Evolutionary conservation across 92 coral and sea anemone species (phyloP).

Genomic region (Zoanthus sociatus): DNA sequence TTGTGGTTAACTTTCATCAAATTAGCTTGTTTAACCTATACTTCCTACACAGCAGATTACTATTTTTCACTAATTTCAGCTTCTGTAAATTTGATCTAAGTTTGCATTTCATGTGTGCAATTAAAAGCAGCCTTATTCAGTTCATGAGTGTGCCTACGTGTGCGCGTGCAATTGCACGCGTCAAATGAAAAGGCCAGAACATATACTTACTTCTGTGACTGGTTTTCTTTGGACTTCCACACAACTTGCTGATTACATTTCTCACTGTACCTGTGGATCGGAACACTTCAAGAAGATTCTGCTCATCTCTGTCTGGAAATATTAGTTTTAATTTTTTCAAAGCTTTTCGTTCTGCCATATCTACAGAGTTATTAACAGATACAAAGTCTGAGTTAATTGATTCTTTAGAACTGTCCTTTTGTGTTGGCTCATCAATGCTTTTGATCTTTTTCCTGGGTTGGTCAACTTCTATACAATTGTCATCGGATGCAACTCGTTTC

Average conservation of each 20-base stretch:
- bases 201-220: background rate
- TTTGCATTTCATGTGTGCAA: too few species aligned
- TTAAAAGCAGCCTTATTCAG: too few species aligned
- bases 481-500: constrained; percentile 16
- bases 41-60: too few species aligned
- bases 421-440: background rate
- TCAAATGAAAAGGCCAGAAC: too few species aligned
- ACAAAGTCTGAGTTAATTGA: background rate
- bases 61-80: too few species aligned
- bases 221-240: constrained; percentile 10
- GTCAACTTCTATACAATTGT: background rate
- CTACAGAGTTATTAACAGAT: background rate
- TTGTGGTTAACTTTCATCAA: too few species aligned
- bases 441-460: constrained; percentile 26
- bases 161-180: too few species aligned
- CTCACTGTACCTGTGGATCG: constrained; percentile 2
- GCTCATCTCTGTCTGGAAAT: background rate
- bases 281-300: background rate
- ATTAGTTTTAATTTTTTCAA: background rate
- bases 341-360: background rate
- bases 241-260: background rate
- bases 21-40: too few species aligned
- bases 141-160: too few species aligned
- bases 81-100: too few species aligned
- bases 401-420: background rate